Evolutionary conservation across 2,888 invertebrate genomes (phyloP), one percentile per base, ranked within the genome.

Genomic region (Xylota sylvarum): DNA sequence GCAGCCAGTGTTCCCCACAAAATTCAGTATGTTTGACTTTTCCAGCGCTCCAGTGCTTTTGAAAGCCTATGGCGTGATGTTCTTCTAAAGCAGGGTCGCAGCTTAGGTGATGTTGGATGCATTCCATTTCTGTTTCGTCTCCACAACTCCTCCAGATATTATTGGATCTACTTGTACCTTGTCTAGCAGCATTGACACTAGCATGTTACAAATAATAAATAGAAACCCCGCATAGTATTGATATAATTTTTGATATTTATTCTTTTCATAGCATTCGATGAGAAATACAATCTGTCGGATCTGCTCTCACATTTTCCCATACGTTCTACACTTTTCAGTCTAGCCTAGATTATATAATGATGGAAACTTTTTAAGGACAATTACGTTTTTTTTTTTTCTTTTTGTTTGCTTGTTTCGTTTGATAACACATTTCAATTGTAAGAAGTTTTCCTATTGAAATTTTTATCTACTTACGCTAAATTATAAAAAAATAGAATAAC

Each of bases 211-310:
- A 32, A 60, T n/a, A n/a, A 35, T 12, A 9, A 64, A 19, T 6
- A 43, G 27, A 19, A 43, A 12, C 1, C 23, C n/a, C 23, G 12
- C 17, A 5, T 30, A 30, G 9, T 10, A 10, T 64, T 64, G 46
- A 64, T 46, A 64, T 48, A 64, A 10, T 43, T 64, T n/a, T 30
- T 64, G 9, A 46, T 48, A 64, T 64, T 64, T 60, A 60, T 60
- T 60, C 40, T 60, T 40, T 60, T 40, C 37, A 60, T 40, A 60
- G 60, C 37, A 64, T 62, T 62, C 62, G 30, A 43, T 30, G 2
- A n/a, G 9, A 43, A 62, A 60, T 23, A 19, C 30, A 14, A 52
- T 52, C 52, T 6, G 6, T 10, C n/a, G 52, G 27, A 52, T n/a
- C n/a, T 27, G 10, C 6, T 30, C 56, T 30, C 30, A 14, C 56